phyloP scores from a whole-genome alignment of 2,888 invertebrate species.

The Lycia hirtaria region DNA sequence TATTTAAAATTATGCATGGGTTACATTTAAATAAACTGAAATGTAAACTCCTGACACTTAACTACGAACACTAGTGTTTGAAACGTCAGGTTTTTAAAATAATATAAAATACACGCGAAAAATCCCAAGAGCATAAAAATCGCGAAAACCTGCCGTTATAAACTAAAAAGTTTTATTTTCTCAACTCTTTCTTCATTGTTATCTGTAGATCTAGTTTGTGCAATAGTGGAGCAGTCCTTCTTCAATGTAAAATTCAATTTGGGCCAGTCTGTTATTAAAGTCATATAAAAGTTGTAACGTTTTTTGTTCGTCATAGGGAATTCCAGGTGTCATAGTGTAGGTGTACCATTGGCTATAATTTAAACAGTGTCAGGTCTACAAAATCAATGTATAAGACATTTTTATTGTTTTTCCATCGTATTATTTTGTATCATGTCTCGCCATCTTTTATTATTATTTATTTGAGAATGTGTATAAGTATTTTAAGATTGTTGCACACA shows the following conservation, averaged over 20 bases:
- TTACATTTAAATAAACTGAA: too few relatives aligned
- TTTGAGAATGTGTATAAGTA: not conserved
- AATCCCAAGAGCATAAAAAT: too few relatives aligned
- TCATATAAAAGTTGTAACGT: slow-evolving; percentile 48
- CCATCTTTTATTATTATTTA: not conserved
- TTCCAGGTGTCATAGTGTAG: slow-evolving; percentile 50
- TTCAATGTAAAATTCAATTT: slow-evolving; percentile 22
- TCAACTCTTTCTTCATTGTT: too few relatives aligned
- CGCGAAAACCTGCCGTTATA: too few relatives aligned
- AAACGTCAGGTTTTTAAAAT: too few relatives aligned
- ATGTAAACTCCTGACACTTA: too few relatives aligned
- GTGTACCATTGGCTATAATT: slow-evolving; percentile 43
- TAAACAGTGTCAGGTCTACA: slow-evolving; percentile 49
- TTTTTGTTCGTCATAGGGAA: slow-evolving; percentile 61
- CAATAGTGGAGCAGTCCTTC: slow-evolving; percentile 21
- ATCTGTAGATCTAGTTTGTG: not conserved
- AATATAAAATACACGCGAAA: too few relatives aligned
- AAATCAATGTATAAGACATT: slow-evolving; percentile 28
- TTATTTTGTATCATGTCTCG: not conserved
- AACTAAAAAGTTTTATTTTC: too few relatives aligned
- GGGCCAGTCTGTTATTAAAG: slow-evolving; percentile 42
- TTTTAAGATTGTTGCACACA: not conserved
- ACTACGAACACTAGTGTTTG: too few relatives aligned
- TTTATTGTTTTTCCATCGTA: slow-evolving; percentile 44
- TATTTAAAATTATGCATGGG: too few relatives aligned